These are phyloP conservation scores for Choristoneura fumiferana DNA, from an alignment of 1,140 invertebrate genomes.

Conservation along the genomic window DNA sequence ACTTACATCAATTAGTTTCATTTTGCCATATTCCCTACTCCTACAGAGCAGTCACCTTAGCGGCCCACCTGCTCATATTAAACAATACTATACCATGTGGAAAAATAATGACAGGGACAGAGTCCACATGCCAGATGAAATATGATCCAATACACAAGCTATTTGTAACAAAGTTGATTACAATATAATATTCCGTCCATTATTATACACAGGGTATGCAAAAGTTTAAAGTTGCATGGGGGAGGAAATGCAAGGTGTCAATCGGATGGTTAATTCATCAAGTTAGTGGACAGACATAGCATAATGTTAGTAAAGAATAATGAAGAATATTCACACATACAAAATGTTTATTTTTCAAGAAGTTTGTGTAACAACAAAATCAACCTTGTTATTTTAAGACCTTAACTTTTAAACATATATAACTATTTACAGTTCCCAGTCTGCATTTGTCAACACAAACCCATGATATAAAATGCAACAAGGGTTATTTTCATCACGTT, in stretches of 20 bases:
- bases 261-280: neutral
- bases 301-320: conserved; percentile 35
- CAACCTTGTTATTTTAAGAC: conserved; percentile 74
- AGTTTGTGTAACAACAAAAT: conserved; percentile 78
- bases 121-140: neutral
- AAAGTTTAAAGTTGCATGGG: conserved; percentile 4
- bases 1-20: conserved; percentile 61
- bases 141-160: neutral
- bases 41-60: neutral
- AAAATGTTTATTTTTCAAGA: conserved; percentile 78
- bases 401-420: conserved; percentile 76
- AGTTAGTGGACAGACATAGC: conserved; percentile 23
- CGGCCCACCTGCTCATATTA: neutral
- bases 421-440: conserved; percentile 77
- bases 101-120: neutral
- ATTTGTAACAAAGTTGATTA: conserved; percentile 9
- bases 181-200: neutral
- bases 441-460: conserved; percentile 73
- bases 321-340: conserved; percentile 71
- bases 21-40: conserved; percentile 27
- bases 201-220: conserved; percentile 12
- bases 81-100: neutral
- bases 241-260: conserved; percentile 7
- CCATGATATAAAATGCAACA: conserved; percentile 74
- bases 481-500: conserved; percentile 68